A percentile compares a stretch with the other conserved stretches of the same genome.
Evolutionary conservation across 2,113 vertebrate species (phyloP).

Genomic region (Emydura subglobosa): DNA sequence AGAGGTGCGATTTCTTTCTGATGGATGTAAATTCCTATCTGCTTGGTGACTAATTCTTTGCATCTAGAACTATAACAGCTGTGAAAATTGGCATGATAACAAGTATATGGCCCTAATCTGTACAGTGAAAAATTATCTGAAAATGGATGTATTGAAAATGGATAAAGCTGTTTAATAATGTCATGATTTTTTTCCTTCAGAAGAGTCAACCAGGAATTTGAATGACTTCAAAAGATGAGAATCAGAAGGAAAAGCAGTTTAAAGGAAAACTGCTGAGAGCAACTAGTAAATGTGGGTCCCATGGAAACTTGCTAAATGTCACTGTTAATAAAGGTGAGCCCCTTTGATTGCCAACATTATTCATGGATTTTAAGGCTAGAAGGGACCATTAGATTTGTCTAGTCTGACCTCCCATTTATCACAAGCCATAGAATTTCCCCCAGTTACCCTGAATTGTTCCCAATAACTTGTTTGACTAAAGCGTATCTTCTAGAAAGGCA

Average conservation of each 20-base stretch:
- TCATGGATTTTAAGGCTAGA: background rate
- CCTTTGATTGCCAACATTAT: background rate
- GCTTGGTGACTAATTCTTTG: slow-evolving; percentile 12
- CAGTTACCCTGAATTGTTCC: background rate
- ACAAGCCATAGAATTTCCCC: fast-evolving
- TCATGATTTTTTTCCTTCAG: slow-evolving; percentile 23
- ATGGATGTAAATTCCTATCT: fast-evolving
- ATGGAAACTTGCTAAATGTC: background rate
- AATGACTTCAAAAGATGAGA: slow-evolving; percentile 6
- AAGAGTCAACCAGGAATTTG: background rate
- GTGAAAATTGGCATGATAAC: background rate
- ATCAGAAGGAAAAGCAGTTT: background rate
- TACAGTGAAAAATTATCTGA: background rate
- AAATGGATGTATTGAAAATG: background rate
- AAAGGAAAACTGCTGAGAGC: slow-evolving; percentile 20
- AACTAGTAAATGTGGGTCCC: background rate
- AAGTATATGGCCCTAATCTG: background rate
- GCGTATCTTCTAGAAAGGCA: background rate
- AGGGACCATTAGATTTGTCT: fast-evolving
- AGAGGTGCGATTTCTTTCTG: background rate
- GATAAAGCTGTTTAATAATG: background rate
- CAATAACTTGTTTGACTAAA: background rate
- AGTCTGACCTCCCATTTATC: fast-evolving
- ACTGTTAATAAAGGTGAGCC: background rate
- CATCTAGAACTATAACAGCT: slow-evolving; percentile 18